A percentile compares a stretch with the other conserved stretches of the same genome.
phyloP scores from a whole-genome alignment of 2,888 invertebrate genomes.

The Achlya flavicornis region DNA sequence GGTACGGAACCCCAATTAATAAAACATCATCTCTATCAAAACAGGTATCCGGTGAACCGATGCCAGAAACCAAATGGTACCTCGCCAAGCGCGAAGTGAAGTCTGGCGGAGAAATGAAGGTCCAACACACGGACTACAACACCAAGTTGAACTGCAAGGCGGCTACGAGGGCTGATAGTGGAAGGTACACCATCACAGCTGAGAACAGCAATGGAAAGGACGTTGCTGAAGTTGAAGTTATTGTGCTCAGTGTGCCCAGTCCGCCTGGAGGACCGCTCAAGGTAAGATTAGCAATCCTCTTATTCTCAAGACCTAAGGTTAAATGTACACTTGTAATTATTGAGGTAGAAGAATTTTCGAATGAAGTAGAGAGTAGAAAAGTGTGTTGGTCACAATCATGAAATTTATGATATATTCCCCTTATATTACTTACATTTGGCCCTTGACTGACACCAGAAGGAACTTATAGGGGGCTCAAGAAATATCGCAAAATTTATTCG shows the following conservation, averaged over 20 bases:
- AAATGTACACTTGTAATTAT: no score
- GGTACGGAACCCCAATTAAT: no score
- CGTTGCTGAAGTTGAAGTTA: constrained; percentile 95
- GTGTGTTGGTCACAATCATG: no score
- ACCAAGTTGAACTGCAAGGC: constrained; percentile 91
- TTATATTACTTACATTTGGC: no score
- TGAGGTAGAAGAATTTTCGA: no score
- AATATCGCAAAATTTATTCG: no score
- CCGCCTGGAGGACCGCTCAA: constrained; percentile 96
- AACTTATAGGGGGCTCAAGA: no score
- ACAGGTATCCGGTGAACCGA: constrained; percentile 92
- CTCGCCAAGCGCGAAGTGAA: constrained; percentile 91
- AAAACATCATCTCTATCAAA: background rate
- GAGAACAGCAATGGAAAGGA: constrained; percentile 98
- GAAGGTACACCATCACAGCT: constrained; percentile 94
- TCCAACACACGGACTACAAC: constrained; percentile 92
- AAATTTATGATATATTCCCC: no score
- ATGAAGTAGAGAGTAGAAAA: no score
- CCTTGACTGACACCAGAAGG: no score
- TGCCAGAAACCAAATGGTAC: constrained; percentile 96
- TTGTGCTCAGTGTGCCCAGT: constrained; percentile 93
- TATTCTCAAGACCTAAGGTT: no score
- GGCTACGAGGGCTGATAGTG: constrained; percentile 94
- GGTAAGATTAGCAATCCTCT: constrained; percentile 64
- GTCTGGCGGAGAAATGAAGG: constrained; percentile 89